Percentiles rank a stretch among this genome's conserved stretches.
phyloP scores from a whole-genome alignment of 1,140 invertebrate genomes.

The Teleogryllus occipitalis region DNA sequence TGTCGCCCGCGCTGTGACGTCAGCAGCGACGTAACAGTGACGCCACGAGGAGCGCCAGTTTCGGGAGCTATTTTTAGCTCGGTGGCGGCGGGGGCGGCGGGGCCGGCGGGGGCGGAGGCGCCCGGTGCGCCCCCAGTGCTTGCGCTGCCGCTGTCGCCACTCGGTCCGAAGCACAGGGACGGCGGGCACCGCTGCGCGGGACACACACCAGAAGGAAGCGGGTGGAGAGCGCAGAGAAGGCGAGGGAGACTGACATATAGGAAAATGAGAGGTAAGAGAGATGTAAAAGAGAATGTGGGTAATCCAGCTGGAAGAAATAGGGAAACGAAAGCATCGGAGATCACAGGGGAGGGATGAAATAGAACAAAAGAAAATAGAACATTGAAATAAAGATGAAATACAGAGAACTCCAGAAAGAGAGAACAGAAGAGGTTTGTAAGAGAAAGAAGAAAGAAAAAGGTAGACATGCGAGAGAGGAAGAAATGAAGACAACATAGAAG shows the following conservation, averaged over 20 bases:
- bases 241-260: neutral
- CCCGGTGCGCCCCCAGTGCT: neutral
- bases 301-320: too few species aligned
- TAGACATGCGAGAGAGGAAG: neutral
- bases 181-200: too few species aligned
- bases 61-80: slow-evolving; percentile 3
- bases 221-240: too few species aligned
- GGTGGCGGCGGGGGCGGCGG: too few species aligned
- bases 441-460: neutral
- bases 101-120: too few species aligned
- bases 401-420: neutral
- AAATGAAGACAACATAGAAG: neutral
- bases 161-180: neutral
- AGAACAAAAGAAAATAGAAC: too few species aligned
- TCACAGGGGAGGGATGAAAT: too few species aligned
- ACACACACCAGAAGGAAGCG: too few species aligned
- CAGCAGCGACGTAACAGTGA: neutral
- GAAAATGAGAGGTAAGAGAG: too few species aligned
- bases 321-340: too few species aligned
- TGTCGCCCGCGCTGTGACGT: neutral
- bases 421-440: neutral
- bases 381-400: too few species aligned
- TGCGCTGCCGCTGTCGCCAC: neutral
- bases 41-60: neutral
- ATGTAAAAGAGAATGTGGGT: too few species aligned